phyloP scores from a whole-genome alignment of 2,797 vertebrate genomes.

The Typhlichthys subterraneus region DNA sequence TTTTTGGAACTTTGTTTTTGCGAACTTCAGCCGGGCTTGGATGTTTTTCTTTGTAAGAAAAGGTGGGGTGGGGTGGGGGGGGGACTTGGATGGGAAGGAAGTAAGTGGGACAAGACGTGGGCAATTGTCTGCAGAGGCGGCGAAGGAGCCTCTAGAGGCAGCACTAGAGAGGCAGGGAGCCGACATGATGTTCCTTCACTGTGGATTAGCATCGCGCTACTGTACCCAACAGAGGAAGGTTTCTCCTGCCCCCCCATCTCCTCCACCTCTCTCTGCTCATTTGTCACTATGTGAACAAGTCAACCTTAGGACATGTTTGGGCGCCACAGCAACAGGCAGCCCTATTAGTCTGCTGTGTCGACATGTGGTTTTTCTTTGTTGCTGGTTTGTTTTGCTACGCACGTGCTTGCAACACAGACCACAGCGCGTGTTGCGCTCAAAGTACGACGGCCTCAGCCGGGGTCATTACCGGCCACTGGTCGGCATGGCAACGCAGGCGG shows the following conservation, averaged over 20 bases:
- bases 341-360: neutral
- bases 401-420: neutral
- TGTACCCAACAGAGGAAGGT: constrained; percentile 47
- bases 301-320: constrained; percentile 38
- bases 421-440: constrained; percentile 4
- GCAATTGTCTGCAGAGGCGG: neutral
- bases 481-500: constrained; percentile 62
- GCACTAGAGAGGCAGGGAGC: constrained; percentile 30
- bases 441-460: constrained; percentile 15
- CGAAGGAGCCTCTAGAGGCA: constrained; percentile 15
- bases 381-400: neutral
- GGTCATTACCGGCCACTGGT: constrained; percentile 42
- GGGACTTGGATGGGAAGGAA: neutral
- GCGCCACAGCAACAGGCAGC: constrained; percentile 38
- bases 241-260: neutral
- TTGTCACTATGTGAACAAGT: constrained; percentile 32
- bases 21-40: neutral
- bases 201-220: constrained; percentile 65
- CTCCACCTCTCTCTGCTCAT: neutral
- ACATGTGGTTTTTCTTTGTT: no score
- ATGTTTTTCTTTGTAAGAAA: neutral
- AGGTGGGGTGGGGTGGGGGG: no score
- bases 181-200: constrained; percentile 61
- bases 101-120: neutral
- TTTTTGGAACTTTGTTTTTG: no score